Evolutionary conservation across 92 coral and sea anemone genomes (phyloP), one percentile per base, ranked within the genome.

Genomic region (Isaurus tuberculatus): DNA sequence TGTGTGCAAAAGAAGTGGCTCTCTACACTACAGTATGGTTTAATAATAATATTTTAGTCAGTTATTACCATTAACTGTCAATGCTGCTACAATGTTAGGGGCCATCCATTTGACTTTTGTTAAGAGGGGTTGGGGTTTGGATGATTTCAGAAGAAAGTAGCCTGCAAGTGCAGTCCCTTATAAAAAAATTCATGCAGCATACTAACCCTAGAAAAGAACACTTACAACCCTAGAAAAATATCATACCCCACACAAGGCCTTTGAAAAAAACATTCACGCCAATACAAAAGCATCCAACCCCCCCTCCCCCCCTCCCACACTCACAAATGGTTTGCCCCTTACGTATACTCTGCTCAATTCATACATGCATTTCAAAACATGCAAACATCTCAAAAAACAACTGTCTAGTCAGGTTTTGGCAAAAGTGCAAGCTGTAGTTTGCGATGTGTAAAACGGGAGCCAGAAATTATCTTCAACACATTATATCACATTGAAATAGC

Each of bases 111-210:
- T 53, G 61, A 53, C 61, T 53, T 53, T 19, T 53, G 22, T 17
- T 53, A 17, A 53, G 61, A 53, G 61, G 61, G 61, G 61, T 53
- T 22, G 61, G 61, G 61, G 46, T 40, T 44, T 53, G 61, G 61
- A 53, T 53, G 61, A 53, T 17, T 17, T 53, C 61, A 53, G 61
- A 53, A 53, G 46, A 40, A 40, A 40, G 61, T 53, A 53, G 61
- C 61, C 61, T 53, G 61, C 61, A 53, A 8, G 3, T 53, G 61
- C 61, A 53, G 61, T 53, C 19, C 58, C 6, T 19, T 15, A 51
- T 15, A 15, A 51, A 51, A 51, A 15, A 51, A 51, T 14, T 51
- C 19, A 51, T 51, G 58, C 58, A 51, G 20, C 22, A 15, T 51
- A 51, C 22, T 51, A 15, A 51, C 19, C 22, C 20, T 15, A 19